These are phyloP conservation scores for Danio aesculapii DNA, from an alignment of 2,797 vertebrate genomes.

Conservation along the genomic window DNA sequence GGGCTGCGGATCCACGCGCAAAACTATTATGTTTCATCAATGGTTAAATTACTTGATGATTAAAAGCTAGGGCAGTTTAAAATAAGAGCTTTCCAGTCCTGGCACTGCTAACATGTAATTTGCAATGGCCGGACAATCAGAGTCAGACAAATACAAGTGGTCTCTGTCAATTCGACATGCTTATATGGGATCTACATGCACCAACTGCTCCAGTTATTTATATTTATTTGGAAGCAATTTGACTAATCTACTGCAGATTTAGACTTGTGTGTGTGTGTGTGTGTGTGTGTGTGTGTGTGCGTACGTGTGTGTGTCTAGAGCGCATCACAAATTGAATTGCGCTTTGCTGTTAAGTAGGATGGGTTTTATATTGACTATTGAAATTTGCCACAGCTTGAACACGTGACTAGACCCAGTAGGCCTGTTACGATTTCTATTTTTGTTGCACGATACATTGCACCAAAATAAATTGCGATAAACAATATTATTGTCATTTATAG, in stretches of 20 bases:
- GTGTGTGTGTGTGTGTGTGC: too few relatives aligned
- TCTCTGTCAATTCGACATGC: background rate
- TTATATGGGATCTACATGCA: background rate
- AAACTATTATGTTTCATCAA: background rate
- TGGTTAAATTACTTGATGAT: background rate
- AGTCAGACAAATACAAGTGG: background rate
- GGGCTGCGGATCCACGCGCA: background rate
- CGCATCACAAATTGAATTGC: background rate
- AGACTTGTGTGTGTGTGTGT: background rate
- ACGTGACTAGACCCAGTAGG: too few relatives aligned
- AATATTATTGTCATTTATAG: too few relatives aligned
- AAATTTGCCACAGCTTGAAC: background rate
- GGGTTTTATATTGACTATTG: background rate
- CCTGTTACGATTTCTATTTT: too few relatives aligned
- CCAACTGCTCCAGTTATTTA: constrained; percentile 4
- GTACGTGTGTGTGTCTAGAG: too few relatives aligned
- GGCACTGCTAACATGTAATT: background rate
- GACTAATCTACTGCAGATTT: constrained; percentile 7
- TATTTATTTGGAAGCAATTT: background rate
- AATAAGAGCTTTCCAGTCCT: background rate
- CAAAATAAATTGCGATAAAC: too few relatives aligned
- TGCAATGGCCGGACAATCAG: background rate
- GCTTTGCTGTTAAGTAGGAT: background rate
- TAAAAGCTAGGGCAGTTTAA: background rate
- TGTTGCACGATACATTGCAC: too few relatives aligned